Percentiles rank a stretch among this genome's conserved stretches.
phyloP scores from a whole-genome alignment of 2,797 vertebrate genomes.

The Catharus ustulatus region DNA sequence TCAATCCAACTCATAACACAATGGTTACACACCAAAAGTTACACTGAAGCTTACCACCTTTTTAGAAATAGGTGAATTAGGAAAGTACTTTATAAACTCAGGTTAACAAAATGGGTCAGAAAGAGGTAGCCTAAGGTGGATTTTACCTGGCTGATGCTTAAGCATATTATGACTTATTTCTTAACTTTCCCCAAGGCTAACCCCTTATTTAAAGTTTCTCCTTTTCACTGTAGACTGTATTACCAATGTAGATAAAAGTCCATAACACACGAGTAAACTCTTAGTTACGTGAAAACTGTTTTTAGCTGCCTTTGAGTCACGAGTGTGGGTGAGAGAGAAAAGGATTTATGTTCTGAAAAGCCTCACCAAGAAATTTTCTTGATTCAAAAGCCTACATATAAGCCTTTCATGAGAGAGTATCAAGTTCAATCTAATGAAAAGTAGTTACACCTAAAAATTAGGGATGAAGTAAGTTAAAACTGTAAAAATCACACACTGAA shows the following conservation, averaged over 20 bases:
- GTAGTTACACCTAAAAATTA: not conserved
- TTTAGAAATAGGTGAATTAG: not conserved
- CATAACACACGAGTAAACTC: not conserved
- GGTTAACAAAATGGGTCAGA: not conserved
- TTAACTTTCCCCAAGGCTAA: not conserved
- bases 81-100: not conserved
- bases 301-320: conserved; percentile 33
- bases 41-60: not conserved
- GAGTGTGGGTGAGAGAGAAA: conserved; percentile 2
- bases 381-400: not conserved
- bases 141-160: not conserved
- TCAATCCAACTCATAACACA: not conserved
- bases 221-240: not conserved
- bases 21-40: not conserved
- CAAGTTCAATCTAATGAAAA: not conserved
- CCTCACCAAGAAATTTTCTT: not conserved
- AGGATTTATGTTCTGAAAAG: not conserved
- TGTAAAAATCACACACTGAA: not conserved
- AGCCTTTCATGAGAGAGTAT: not conserved
- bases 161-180: not conserved
- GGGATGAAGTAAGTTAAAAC: not conserved
- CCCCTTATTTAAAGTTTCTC: not conserved
- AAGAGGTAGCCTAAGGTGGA: not conserved
- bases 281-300: not conserved
- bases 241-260: not conserved